Base-by-base conservation (phyloP, 2,113 vertebrate genomes). In the Fregetta grallaria region DNA sequence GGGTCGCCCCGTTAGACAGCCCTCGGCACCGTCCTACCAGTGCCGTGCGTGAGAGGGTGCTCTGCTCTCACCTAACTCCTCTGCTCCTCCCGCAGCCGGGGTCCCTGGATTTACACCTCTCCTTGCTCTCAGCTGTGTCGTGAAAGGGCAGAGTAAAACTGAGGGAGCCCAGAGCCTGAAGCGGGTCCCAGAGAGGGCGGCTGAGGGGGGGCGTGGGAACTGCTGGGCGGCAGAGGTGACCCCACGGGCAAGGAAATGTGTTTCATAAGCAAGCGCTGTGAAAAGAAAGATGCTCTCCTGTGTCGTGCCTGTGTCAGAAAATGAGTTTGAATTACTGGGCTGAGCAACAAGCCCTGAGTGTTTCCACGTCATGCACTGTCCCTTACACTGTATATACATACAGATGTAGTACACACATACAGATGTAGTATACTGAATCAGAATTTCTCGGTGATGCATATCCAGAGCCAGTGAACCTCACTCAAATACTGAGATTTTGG, bases 381-480 rank as follows among this genome's bases (percentile, higher is more conserved):
- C 52, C 36, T 36, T 23, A 29, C 63, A 10, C 30, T 15, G 9
- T 22, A 3, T 2, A 2, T 9, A 14, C 49, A 29, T 5, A 7
- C 23, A 10, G 30, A 10, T 3, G 55, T 4, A 32, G 30, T 2
- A 13, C 1, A 15, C 34, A 10, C 47, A 27, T 5, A 7, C 22
- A 10, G 30, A 10, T 3, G 55, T 4, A 32, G 30, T 2, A 13
- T 2, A 15, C 34, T 8, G 11, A 40, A 21, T 6, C 26, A 15
- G 67, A 25, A 45, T 15, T 61, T 15, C 68, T 20, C 8, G 0
- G 52, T 7, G 29, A 40, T 17, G 47, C 36, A 3, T 1, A 11
- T 7, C 52, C 70, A 44, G 42, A 45, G 36, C 50, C 62, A 34
- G 19, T 1, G 9, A 47, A 30, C 12, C 29, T 49, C 42, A 26